phyloP scores from a whole-genome alignment of 2,113 vertebrate genomes.

The Raja brachyura region DNA sequence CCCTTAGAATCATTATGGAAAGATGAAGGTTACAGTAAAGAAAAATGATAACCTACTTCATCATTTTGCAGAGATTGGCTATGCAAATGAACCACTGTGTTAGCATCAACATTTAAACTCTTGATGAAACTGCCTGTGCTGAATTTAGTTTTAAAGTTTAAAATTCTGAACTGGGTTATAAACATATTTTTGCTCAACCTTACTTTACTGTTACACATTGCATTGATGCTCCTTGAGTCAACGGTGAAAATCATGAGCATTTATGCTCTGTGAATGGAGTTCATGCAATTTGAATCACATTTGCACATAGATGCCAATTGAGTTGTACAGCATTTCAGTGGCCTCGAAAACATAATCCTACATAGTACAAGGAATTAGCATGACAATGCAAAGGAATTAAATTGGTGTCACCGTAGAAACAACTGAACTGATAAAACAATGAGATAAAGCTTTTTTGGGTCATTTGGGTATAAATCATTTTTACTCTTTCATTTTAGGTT shows the following conservation, averaged over 20 bases:
- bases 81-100: background rate
- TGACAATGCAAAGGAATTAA: background rate
- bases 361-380: background rate
- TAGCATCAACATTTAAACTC: background rate
- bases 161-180: background rate
- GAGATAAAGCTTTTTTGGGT: background rate
- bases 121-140: background rate
- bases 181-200: background rate
- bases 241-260: background rate
- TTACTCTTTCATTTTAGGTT: background rate
- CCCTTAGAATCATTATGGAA: background rate
- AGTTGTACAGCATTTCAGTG: background rate
- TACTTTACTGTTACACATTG: background rate
- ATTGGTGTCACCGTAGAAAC: background rate
- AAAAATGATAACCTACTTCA: background rate
- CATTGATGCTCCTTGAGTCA: background rate
- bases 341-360: background rate
- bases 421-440: background rate
- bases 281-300: constrained; percentile 1
- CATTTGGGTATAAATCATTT: background rate
- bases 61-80: background rate
- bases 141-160: background rate
- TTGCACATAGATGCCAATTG: background rate
- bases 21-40: background rate
- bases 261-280: background rate